Percentiles rank a stretch among this genome's conserved stretches.
Evolutionary conservation across 2,113 vertebrate species (phyloP).

Genomic region (Grallaria varia): DNA sequence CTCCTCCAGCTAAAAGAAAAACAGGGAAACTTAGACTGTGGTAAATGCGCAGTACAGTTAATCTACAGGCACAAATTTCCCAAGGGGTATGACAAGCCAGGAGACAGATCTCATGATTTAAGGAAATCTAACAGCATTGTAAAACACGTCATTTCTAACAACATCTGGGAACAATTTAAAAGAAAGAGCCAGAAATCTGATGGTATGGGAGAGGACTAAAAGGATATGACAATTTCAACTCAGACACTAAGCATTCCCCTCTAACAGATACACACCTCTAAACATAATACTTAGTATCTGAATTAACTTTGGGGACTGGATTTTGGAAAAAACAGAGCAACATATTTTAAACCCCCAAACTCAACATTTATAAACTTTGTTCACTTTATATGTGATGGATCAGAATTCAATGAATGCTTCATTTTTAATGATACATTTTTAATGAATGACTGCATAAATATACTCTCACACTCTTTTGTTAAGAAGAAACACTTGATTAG

Average conservation of each 20-base stretch:
- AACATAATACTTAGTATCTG: neutral
- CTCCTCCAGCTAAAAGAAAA: neutral
- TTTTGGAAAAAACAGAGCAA: neutral
- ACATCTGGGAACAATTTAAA: constrained; percentile 14
- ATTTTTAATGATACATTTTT: neutral
- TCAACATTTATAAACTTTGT: neutral
- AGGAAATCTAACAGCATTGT: neutral
- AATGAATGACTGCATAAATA: neutral
- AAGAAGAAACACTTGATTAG: neutral
- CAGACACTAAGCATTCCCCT: neutral
- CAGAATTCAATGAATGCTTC: neutral
- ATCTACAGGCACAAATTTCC: neutral
- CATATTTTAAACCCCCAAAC: neutral
- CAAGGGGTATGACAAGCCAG: neutral
- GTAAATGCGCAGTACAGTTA: no score
- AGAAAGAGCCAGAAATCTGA: neutral
- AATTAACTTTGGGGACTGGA: neutral
- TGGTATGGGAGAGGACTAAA: neutral
- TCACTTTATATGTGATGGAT: neutral
- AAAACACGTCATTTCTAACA: constrained; percentile 22
- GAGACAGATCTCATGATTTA: neutral
- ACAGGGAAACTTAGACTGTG: neutral
- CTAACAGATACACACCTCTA: neutral
- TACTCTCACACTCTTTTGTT: neutral
- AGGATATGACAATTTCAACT: neutral